Conservation (phyloP, 2,113 vertebrate genomes). For the Dipodomys merriami region DNA sequence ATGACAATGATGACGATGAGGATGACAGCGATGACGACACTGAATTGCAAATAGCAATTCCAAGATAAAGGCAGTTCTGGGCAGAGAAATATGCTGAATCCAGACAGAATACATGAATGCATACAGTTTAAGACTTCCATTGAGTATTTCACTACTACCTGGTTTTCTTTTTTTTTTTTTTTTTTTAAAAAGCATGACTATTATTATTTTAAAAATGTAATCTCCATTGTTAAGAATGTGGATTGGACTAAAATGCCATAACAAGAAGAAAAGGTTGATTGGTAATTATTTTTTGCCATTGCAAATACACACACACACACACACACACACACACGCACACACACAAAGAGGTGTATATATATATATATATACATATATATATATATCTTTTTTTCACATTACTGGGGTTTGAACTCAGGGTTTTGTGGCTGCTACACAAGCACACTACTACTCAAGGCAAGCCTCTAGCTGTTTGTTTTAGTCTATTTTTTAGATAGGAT, state of each 20-base stretch:
- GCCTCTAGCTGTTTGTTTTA: too few species aligned
- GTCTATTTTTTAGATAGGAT: too few species aligned
- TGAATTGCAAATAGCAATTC: conserved; percentile 49
- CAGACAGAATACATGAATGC: neutral
- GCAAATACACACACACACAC: neutral
- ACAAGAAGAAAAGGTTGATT: neutral
- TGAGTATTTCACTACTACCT: neutral
- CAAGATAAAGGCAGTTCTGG: neutral
- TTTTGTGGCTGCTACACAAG: too few species aligned
- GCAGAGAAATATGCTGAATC: neutral
- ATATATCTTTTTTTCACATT: too few species aligned
- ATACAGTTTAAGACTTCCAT: neutral
- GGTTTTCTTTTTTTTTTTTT: too few species aligned
- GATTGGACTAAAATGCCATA: neutral
- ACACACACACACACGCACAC: neutral
- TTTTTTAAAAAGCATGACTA: too few species aligned
- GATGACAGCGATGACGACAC: conserved; percentile 1
- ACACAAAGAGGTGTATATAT: too few species aligned
- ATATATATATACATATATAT: too few species aligned
- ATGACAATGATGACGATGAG: neutral
- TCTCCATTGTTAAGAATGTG: conserved; percentile 9
- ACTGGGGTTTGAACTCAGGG: too few species aligned
- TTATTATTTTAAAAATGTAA: neutral
- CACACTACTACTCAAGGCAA: too few species aligned
- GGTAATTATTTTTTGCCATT: neutral